Evolutionary conservation across 2,888 invertebrate species (phyloP), one percentile per base, ranked within the genome.

Genomic region (Sinohyriopsis cumingii): DNA sequence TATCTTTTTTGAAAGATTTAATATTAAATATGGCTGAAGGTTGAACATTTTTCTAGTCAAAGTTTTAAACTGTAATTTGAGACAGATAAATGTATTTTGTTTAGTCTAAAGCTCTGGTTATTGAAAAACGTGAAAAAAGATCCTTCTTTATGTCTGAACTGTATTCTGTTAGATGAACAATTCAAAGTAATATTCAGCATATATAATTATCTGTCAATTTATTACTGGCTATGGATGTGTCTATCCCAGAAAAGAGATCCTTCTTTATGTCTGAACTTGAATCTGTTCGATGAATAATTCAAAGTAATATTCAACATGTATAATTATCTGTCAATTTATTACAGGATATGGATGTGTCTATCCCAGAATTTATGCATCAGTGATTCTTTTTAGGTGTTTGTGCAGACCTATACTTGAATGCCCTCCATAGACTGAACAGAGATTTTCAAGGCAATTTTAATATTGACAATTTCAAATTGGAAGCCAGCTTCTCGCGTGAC

Each of bases 351-450:
- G 20, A 9, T 24, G 1, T 24, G 57, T 19, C 12, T 12, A 57
- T n/a, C 12, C 3, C 24, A 22, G 57, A 24, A 24, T 24, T 24
- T 19, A 3, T 15, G n/a, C 3, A 22, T n/a, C 45, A 45, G 12
- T 45, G 1, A 45, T 45, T 5, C 5, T 19, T 54, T 62, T 18
- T 53, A 76, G 76, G 73, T 22, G 33, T 68, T 9, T 71, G 68
- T 1, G 69, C 71, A 1, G 28, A 60, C 4, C 59, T 77, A 2
- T 77, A 75, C 33, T 59, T 75, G 55, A 77, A 77, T 60, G 72
- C 72, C 1, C 64, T 77, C 5, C 72, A 73, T 71, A 68, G 77
- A 54, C 59, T 77, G 59, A 77, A 77, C 60, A 33, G 68, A 45
- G 77, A 77, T 45, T 69, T 72, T 22, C 67, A 68, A 7, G 65